Evolutionary conservation across 2,888 invertebrate genomes (phyloP), one percentile per base, ranked within the genome.

Genomic region (Dromius quadrimaculatus): DNA sequence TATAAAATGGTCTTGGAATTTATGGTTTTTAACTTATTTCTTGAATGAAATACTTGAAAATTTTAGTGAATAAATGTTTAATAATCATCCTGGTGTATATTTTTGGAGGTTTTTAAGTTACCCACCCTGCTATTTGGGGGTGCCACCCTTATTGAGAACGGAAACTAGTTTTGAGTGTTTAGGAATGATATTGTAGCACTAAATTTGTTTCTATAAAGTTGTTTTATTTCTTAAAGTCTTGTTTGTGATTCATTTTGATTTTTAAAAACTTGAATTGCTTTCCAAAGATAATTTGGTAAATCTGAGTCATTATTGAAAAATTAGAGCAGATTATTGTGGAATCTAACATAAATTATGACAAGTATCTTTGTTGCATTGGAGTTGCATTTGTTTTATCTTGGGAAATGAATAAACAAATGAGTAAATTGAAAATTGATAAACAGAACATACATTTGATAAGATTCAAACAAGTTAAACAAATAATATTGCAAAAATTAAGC

Each of bases 301-400:
- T 65, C 20, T 65, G 65, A 65, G 13, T 65, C 65, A 65, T 38
- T 22, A 50, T 11, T 36, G 9, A 50, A 23, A 65, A 65, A 65
- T 65, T 65, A 17, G 19, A 38, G 15, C 65, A 65, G 11, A 13
- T 65, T 36, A 13, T 38, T 28, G 6, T 38, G 20, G 64, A n/a
- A 34, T 64, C n/a, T 62, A 62, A 13, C 23, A 43, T 41, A 43
- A 19, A 43, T 41, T 43, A 9, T 62, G 11, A 23, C 38, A 20
- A 2, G 36, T 61, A 61, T 61, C 61, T 50, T 50, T 50, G 17
- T 19, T 1, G 19, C 32, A 32, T 6, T 38, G 9, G n/a, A 38
- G n/a, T 3, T 20, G 13, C 41, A 11, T 41, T 15, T 41, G 13
- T 41, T 41, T 41, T 19, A 11, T 41, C 41, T 41, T 41, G 11